A percentile compares a stretch with the other conserved stretches of the same genome.
Evolutionary conservation across 2,113 vertebrate genomes (phyloP).

Genomic region (Melanotaenia duboulayi): DNA sequence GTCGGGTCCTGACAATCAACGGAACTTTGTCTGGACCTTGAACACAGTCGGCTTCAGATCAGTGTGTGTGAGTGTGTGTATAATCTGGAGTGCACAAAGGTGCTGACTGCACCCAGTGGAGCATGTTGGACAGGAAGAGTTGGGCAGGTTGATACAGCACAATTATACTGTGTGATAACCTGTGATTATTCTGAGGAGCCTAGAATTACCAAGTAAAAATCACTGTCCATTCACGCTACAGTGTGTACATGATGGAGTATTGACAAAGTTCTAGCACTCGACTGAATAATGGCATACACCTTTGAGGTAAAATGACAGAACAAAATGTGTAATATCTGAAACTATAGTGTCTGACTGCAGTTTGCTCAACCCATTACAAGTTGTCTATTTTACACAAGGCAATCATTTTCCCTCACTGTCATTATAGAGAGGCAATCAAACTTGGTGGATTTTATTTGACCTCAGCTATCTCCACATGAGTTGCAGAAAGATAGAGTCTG

Average conservation of each 20-base stretch:
- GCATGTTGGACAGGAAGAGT: constrained; percentile 48
- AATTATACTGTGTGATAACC: constrained; percentile 58
- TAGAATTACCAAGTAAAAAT: constrained; percentile 58
- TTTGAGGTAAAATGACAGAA: constrained; percentile 26
- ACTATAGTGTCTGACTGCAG: constrained; percentile 29
- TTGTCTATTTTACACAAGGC: constrained; percentile 38
- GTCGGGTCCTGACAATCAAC: constrained; percentile 58
- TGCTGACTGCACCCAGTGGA: constrained; percentile 26
- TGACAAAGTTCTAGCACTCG: constrained; percentile 37
- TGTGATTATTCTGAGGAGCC: constrained; percentile 62
- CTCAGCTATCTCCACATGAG: constrained; percentile 57
- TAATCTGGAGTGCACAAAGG: constrained; percentile 39
- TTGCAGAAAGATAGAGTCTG: constrained; percentile 48
- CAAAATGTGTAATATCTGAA: constrained; percentile 50
- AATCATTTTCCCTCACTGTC: constrained; percentile 34
- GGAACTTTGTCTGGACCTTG: constrained; percentile 20
- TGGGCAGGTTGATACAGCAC: constrained; percentile 39
- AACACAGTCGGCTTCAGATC: constrained; percentile 48
- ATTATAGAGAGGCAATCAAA: constrained; percentile 41
- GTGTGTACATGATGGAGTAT: constrained; percentile 36
- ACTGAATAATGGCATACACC: constrained; percentile 32
- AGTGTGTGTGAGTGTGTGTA: constrained; percentile 43
- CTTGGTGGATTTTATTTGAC: constrained; percentile 70
- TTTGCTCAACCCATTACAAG: constrained; percentile 29
- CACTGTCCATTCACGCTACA: constrained; percentile 39